Percentiles rank a stretch among this genome's conserved stretches.
Conservation (phyloP, 2,113 vertebrate genomes). For the Protomyctophum bolini region DNA sequence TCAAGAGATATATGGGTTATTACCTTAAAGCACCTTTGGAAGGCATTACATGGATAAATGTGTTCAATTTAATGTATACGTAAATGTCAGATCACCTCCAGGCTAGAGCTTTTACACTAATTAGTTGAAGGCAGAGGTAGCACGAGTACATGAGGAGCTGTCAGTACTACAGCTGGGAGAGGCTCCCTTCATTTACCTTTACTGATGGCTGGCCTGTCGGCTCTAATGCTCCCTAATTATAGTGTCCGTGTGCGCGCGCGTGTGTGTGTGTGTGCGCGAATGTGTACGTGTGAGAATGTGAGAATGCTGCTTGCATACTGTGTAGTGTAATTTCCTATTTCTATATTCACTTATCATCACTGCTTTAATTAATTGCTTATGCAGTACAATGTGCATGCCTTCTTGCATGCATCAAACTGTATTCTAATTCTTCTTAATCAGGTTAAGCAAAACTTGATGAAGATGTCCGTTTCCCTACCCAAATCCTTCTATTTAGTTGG, state of each 20-base stretch:
- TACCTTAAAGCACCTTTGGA: too few relatives aligned
- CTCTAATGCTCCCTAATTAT: slow-evolving; percentile 47
- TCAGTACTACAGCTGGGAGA: slow-evolving; percentile 17
- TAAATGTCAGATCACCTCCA: background rate
- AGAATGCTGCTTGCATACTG: background rate
- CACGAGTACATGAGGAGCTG: slow-evolving; percentile 25
- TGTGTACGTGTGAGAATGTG: background rate
- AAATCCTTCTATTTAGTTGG: too few relatives aligned
- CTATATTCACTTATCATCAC: too few relatives aligned
- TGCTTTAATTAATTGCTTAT: too few relatives aligned
- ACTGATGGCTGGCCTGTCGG: slow-evolving; percentile 43
- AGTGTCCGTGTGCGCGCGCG: slow-evolving; percentile 17
- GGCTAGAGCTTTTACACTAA: slow-evolving; percentile 49
- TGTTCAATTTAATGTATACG: too few relatives aligned
- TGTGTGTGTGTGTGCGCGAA: background rate
- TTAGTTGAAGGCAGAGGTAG: slow-evolving; percentile 34
- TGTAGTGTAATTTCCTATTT: background rate
- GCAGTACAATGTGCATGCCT: too few relatives aligned
- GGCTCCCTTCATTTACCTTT: slow-evolving; percentile 30
- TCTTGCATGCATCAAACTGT: too few relatives aligned
- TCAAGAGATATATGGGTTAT: too few relatives aligned
- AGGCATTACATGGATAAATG: too few relatives aligned
- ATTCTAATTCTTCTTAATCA: slow-evolving; percentile 1
- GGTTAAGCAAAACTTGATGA: background rate
- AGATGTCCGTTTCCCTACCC: too few relatives aligned